These are phyloP conservation scores for Diachrysia chrysitis DNA, from an alignment of 2,888 invertebrate genomes.

Conservation along the genomic window DNA sequence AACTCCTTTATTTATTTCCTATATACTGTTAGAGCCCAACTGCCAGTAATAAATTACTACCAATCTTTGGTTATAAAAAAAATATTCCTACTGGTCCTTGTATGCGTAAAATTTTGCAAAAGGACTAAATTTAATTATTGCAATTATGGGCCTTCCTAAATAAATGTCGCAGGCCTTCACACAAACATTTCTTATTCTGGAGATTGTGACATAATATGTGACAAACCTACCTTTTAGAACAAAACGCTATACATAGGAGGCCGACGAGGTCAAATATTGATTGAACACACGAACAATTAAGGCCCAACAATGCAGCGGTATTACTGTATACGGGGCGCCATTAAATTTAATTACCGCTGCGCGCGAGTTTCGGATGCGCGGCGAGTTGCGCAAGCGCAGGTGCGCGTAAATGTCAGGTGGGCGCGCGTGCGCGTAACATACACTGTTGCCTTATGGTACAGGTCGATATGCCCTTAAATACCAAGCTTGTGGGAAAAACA, in stretches of 20 bases:
- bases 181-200: not conserved
- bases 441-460: conserved; percentile 51
- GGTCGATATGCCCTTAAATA: conserved; percentile 51
- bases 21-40: not conserved
- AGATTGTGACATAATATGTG: not conserved
- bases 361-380: conserved; percentile 64
- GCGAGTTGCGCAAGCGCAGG: conserved; percentile 65
- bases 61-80: not conserved
- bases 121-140: not conserved
- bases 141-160: not conserved
- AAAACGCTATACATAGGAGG: conserved; percentile 9
- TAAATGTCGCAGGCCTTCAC: not conserved
- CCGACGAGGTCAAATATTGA: conserved; percentile 57
- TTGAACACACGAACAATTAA: conserved; percentile 53
- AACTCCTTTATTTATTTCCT: not conserved
- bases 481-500: conserved; percentile 34
- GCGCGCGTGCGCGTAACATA: conserved; percentile 57
- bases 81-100: too few relatives aligned
- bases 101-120: not conserved
- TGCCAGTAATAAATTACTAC: not conserved
- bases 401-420: conserved; percentile 61
- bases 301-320: conserved; percentile 59
- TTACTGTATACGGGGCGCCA: conserved; percentile 59
- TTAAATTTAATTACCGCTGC: conserved; percentile 70
- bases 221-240: conserved; percentile 6